Evolutionary conservation across 1,140 invertebrate genomes (phyloP).

Genomic region (Theocolax elegans): DNA sequence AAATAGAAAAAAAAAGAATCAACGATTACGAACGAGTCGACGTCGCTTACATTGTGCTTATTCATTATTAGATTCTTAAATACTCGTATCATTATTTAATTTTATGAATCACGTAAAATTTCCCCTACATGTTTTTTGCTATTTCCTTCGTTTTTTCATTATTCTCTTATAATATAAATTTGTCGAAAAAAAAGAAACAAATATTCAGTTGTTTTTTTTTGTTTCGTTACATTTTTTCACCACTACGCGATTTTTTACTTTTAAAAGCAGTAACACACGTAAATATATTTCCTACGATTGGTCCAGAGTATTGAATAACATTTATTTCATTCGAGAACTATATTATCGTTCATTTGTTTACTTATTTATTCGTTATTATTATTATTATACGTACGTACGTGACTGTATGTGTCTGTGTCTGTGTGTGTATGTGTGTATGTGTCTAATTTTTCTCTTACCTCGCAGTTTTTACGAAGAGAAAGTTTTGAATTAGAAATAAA

Average conservation of each 20-base stretch:
- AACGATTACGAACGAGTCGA: slow-evolving; percentile 14
- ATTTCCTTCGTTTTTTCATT: not conserved
- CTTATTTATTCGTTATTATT: not conserved
- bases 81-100: not conserved
- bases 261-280: slow-evolving; percentile 18
- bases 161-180: too few relatives aligned
- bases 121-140: not conserved
- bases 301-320: slow-evolving; percentile 39
- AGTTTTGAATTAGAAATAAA: too few relatives aligned
- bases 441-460: too few relatives aligned
- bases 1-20: too few relatives aligned
- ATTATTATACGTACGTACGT: not conserved
- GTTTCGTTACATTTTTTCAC: too few relatives aligned
- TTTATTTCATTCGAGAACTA: slow-evolving; percentile 11
- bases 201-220: too few relatives aligned
- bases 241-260: not conserved
- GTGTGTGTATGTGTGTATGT: too few relatives aligned
- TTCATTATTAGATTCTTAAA: not conserved
- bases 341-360: slow-evolving; percentile 1
- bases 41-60: not conserved
- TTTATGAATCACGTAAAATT: not conserved
- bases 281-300: slow-evolving; percentile 34
- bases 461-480: too few relatives aligned
- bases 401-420: not conserved
- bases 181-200: too few relatives aligned